Base-by-base conservation (phyloP, 1,140 invertebrate genomes). In the Portunus trituberculatus region DNA sequence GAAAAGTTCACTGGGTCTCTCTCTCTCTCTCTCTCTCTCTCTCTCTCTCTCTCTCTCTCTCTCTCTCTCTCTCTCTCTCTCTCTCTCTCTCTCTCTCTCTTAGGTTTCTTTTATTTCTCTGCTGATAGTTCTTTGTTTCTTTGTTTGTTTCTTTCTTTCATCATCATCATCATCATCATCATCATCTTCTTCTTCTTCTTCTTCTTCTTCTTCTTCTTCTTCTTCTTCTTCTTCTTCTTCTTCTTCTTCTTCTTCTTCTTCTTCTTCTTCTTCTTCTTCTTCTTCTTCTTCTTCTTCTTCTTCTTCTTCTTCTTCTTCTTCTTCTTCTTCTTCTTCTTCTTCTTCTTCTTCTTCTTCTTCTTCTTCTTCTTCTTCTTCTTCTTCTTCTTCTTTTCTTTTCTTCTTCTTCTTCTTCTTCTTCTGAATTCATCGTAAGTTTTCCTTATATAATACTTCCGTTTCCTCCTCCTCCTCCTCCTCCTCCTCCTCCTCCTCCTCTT, bases 11-110 rank as follows among this genome's bases (percentile, higher is more conserved):
- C 6, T 1, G 32, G 84, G 32, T 14, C 0, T 4, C 3, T 86
- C 83, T 29, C 83, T 39, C 83, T 31, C 28, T 29, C 28, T 16
- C n/a, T 86, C 10, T 16, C 28, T 48, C 88, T 48, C 88, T 48
- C 45, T 48, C 45, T 48, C 88, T n/a, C 88, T 48, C 88, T n/a
- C 45, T 48, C 45, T n/a, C 88, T 48, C 88, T 46, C 87, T 46
- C 87, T 46, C 39, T 46, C 87, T 46, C 39, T 46, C 87, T 46
- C 87, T 46, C 39, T 46, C 87, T 46, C 39, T 46, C 87, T 46
- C 87, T 46, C 8, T 89, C 87, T 89, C 87, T 89, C 87, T 39
- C 86, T 88, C 86, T 3, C 86, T 88, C 86, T 88, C 86, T 88
- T 16, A 6, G 2, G n/a, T 32, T 88, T 16, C 32, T 32, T 88